A percentile compares a stretch with the other conserved stretches of the same genome.
Evolutionary conservation across 2,113 vertebrate species (phyloP).

Genomic region (Gobius niger): DNA sequence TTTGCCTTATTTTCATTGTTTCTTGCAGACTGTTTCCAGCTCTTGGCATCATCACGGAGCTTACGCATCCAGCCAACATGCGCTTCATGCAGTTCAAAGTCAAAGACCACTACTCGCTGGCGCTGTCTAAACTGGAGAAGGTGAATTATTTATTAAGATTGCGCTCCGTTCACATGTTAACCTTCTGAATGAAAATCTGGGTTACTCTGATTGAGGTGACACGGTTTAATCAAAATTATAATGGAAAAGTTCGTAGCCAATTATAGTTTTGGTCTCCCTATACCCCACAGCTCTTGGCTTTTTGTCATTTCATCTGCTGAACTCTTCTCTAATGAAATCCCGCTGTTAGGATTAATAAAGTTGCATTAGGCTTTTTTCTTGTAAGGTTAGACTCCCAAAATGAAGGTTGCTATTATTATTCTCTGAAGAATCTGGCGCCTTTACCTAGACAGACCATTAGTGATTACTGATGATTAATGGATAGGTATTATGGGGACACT

Average conservation of each 20-base stretch:
- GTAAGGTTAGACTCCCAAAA: background rate
- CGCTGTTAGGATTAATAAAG: background rate
- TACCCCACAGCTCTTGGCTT: background rate
- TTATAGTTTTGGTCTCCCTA: background rate
- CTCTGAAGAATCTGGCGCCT: background rate
- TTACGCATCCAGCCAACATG: conserved; percentile 86
- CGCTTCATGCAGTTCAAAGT: conserved; percentile 87
- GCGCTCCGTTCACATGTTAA: background rate
- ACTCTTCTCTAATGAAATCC: conserved; percentile 1
- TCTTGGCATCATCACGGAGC: conserved; percentile 84
- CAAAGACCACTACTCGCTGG: conserved; percentile 83
- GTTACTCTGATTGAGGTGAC: background rate
- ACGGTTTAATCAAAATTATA: conserved; percentile 3
- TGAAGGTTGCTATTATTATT: background rate
- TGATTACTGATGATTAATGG: background rate
- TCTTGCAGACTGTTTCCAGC: conserved; percentile 79
- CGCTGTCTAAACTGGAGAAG: conserved; percentile 84
- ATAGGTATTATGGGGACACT: background rate
- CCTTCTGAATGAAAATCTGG: background rate
- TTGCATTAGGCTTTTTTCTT: background rate
- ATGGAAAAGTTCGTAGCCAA: background rate
- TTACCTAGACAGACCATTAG: background rate
- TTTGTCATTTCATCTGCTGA: conserved; percentile 1
- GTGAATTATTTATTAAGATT: conserved; percentile 52
- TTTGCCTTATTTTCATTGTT: background rate